Percentiles rank a stretch among this genome's conserved stretches.
phyloP scores from a whole-genome alignment of 2,797 vertebrate species.

The Glossophaga mutica region DNA sequence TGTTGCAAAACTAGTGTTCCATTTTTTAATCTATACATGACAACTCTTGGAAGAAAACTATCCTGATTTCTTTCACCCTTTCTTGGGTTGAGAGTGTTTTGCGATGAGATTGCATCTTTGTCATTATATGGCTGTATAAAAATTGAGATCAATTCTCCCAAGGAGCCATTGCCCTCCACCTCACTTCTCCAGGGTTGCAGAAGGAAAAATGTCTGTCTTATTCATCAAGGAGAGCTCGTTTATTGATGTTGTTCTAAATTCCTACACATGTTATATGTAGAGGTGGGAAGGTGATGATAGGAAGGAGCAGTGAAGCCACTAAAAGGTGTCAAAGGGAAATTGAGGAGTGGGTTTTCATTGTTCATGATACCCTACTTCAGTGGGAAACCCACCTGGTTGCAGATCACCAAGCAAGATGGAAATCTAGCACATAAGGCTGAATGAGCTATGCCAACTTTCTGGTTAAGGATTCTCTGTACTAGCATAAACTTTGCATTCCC shows the following conservation, averaged over 20 bases:
- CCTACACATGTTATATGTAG: background rate
- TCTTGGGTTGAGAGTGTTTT: background rate
- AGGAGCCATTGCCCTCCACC: background rate
- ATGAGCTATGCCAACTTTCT: background rate
- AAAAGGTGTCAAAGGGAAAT: background rate
- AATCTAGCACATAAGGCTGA: background rate
- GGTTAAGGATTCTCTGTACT: background rate
- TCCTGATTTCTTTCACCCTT: background rate
- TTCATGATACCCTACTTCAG: too few relatives aligned
- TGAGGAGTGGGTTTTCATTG: background rate
- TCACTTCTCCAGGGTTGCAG: background rate
- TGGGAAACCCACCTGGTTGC: background rate
- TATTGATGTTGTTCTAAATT: background rate
- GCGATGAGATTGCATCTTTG: background rate
- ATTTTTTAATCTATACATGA: constrained; percentile 29
- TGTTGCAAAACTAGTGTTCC: background rate
- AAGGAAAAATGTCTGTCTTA: background rate
- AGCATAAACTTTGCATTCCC: background rate
- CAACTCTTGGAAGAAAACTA: background rate
- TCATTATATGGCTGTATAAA: background rate
- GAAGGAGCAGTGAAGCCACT: background rate
- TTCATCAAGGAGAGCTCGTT: background rate
- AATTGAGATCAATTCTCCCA: background rate
- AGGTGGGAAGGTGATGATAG: background rate
- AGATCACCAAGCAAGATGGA: background rate